Evolutionary conservation across 2,797 vertebrate genomes (phyloP).

Genomic region (Enteromius mattozi): DNA sequence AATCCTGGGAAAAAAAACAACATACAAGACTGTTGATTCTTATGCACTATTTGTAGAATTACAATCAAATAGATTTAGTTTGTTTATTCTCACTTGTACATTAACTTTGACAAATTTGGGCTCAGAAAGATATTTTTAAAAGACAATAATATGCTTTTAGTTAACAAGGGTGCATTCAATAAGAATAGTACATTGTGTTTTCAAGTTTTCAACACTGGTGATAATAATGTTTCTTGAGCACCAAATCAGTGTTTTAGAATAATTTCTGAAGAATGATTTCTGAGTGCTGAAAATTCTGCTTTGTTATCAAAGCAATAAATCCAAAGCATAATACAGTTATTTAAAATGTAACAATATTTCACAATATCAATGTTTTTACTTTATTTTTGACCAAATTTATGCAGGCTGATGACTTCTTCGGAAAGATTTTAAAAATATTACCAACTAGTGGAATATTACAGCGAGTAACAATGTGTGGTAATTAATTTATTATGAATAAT

Average conservation of each 20-base stretch:
- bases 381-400: background rate
- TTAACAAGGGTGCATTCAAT: background rate
- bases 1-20: background rate
- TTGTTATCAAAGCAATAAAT: background rate
- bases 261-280: background rate
- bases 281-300: background rate
- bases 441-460: background rate
- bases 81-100: constrained; percentile 4
- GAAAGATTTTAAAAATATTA: background rate
- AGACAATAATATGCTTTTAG: background rate
- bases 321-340: background rate
- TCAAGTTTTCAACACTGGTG: background rate
- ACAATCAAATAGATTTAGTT: background rate
- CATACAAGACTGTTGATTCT: background rate
- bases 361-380: background rate
- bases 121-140: background rate
- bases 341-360: background rate
- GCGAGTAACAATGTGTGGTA: background rate
- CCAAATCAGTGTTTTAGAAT: background rate
- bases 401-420: background rate
- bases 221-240: background rate
- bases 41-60: background rate
- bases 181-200: background rate
- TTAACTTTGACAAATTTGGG: background rate
- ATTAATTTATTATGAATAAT: background rate